These are phyloP conservation scores for Dissostichus mawsoni DNA, from an alignment of 2,113 vertebrate species.

Conservation along the genomic window DNA sequence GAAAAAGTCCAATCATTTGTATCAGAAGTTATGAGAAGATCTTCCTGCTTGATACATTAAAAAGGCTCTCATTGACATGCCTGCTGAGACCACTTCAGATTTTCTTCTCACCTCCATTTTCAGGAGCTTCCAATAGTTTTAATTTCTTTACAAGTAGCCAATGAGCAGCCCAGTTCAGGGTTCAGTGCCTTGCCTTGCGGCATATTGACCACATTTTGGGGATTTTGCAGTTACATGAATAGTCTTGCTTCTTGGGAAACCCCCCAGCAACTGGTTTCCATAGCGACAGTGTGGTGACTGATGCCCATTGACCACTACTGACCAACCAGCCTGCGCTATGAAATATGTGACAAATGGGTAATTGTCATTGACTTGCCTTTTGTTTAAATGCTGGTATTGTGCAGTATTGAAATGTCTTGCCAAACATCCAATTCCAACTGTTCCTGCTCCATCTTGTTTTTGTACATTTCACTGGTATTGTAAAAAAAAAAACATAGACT, in stretches of 20 bases:
- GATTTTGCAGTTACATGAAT: not conserved
- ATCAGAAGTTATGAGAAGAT: not conserved
- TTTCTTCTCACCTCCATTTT: not conserved
- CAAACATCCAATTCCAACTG: conserved; percentile 6
- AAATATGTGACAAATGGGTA: not conserved
- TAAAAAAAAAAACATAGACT: conserved; percentile 65
- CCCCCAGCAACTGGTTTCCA: not conserved
- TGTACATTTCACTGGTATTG: conserved; percentile 78
- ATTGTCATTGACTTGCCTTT: conserved; percentile 4
- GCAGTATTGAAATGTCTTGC: conserved; percentile 40
- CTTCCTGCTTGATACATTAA: not conserved
- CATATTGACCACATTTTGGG: not conserved
- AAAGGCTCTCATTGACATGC: conserved; percentile 1
- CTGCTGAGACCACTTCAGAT: not conserved
- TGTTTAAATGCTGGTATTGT: conserved; percentile 43
- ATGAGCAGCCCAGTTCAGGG: conserved; percentile 10
- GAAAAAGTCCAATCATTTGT: not conserved
- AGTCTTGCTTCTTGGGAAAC: conserved; percentile 20
- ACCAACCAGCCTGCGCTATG: conserved; percentile 34
- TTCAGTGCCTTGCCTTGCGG: conserved; percentile 23
- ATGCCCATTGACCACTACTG: conserved; percentile 51
- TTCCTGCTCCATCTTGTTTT: conserved; percentile 52
- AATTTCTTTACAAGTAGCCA: not conserved
- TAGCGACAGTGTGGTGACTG: not conserved
- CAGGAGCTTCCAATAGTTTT: conserved; percentile 2